phyloP scores from a whole-genome alignment of 2,113 vertebrate species.

The Laticauda laticaudata region DNA sequence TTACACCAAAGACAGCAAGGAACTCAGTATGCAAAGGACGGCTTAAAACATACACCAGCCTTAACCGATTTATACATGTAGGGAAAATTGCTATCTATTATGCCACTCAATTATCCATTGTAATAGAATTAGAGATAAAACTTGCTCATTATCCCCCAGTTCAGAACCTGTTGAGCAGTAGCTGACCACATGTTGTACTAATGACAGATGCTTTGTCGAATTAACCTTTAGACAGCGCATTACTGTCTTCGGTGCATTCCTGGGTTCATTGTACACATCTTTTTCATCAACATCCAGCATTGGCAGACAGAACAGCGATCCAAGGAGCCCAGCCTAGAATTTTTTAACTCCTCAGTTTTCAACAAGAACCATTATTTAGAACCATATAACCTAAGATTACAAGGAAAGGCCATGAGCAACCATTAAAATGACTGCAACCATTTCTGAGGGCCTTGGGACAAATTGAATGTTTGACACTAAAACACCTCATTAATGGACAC shows the following conservation, averaged over 20 bases:
- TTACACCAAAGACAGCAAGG: not conserved
- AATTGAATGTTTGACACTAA: not conserved
- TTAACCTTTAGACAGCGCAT: slow-evolving; percentile 52
- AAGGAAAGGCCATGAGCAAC: not conserved
- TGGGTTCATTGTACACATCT: slow-evolving; percentile 45
- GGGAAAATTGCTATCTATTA: slow-evolving; percentile 64
- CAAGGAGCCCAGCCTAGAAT: not conserved
- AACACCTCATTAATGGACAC: not conserved
- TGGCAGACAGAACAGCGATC: slow-evolving; percentile 24
- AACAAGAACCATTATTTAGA: not conserved
- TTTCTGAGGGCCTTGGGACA: not conserved
- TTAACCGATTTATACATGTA: slow-evolving; percentile 17
- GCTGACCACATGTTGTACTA: slow-evolving; percentile 52
- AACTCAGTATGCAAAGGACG: not conserved
- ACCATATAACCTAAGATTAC: not conserved
- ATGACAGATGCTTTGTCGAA: slow-evolving; percentile 28
- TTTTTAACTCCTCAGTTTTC: not conserved
- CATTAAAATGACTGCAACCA: not conserved
- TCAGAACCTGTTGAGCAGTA: slow-evolving; percentile 36
- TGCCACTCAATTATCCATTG: slow-evolving; percentile 60
- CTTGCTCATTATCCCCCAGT: slow-evolving; percentile 41
- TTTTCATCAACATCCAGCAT: slow-evolving; percentile 51
- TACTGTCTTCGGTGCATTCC: slow-evolving; percentile 31
- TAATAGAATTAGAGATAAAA: slow-evolving; percentile 59
- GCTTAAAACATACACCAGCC: not conserved